Percentiles rank a stretch among this genome's conserved stretches.
Conservation (phyloP, 2,888 invertebrate genomes). For the Patella depressa region DNA sequence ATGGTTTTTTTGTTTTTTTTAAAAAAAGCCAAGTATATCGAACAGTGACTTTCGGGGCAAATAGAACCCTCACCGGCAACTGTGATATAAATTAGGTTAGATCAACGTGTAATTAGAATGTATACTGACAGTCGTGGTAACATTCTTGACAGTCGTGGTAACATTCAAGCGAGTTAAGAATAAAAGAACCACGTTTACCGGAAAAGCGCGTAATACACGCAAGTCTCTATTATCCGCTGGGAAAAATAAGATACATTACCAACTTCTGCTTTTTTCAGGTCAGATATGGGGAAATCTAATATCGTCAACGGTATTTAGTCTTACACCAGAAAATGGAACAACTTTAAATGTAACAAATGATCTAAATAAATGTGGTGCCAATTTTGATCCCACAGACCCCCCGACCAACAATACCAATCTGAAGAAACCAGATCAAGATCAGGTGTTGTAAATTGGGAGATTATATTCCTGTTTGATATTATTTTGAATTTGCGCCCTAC, state of each 20-base stretch:
- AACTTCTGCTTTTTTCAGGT: slow-evolving; percentile 74
- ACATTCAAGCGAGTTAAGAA: no score
- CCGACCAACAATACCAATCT: slow-evolving; percentile 75
- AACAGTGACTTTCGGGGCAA: no score
- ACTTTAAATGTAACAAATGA: slow-evolving; percentile 19
- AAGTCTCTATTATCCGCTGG: neutral
- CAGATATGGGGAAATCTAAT: slow-evolving; percentile 94
- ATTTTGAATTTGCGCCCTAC: no score
- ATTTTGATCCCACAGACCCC: slow-evolving; percentile 68
- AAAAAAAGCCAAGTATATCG: no score
- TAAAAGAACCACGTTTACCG: no score
- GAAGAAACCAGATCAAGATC: slow-evolving; percentile 83
- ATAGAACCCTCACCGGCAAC: no score
- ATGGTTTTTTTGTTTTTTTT: no score
- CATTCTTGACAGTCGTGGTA: no score
- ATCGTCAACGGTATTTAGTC: slow-evolving; percentile 54
- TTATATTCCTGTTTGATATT: no score
- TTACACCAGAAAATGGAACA: neutral
- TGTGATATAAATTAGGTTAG: no score
- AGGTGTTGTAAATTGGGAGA: slow-evolving; percentile 19
- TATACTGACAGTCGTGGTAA: no score
- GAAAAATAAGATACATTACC: neutral
- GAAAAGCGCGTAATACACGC: neutral
- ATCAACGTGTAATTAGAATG: no score
- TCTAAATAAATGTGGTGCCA: slow-evolving; percentile 61